phyloP scores from a whole-genome alignment of 2,797 vertebrate genomes.

The Threskiornis aethiopicus region DNA sequence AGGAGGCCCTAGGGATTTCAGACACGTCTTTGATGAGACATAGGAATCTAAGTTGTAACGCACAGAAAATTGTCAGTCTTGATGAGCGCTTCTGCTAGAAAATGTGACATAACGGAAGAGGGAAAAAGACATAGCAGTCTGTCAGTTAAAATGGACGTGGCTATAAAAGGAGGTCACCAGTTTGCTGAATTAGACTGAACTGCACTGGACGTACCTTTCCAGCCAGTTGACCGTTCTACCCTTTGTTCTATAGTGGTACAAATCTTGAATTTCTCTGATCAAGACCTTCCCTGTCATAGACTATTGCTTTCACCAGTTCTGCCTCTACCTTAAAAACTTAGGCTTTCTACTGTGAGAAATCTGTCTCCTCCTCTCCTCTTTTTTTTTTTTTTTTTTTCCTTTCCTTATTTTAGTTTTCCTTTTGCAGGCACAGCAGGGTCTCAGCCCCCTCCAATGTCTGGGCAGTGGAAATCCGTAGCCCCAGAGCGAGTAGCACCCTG shows the following conservation, averaged over 20 bases:
- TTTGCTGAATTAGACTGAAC: not conserved
- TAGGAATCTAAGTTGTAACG: too few species aligned
- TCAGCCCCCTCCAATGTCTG: not conserved
- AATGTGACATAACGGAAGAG: fast-evolving
- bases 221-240: not conserved
- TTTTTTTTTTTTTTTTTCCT: too few species aligned
- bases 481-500: not conserved
- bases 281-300: not conserved
- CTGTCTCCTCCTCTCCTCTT: not conserved
- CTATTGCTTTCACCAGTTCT: not conserved
- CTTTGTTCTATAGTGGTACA: not conserved
- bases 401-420: not conserved
- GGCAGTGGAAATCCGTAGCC: not conserved
- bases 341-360: not conserved
- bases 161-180: too few species aligned
- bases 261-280: not conserved
- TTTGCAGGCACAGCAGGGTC: not conserved
- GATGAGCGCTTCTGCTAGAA: not conserved
- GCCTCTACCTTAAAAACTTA: not conserved
- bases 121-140: too few species aligned
- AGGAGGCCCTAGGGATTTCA: not conserved
- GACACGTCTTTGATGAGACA: not conserved
- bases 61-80: too few species aligned
- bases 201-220: too few species aligned
- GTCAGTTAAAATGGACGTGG: not conserved